Base-by-base conservation (phyloP, 2,113 vertebrate species). In the Peromyscus maniculatus region DNA sequence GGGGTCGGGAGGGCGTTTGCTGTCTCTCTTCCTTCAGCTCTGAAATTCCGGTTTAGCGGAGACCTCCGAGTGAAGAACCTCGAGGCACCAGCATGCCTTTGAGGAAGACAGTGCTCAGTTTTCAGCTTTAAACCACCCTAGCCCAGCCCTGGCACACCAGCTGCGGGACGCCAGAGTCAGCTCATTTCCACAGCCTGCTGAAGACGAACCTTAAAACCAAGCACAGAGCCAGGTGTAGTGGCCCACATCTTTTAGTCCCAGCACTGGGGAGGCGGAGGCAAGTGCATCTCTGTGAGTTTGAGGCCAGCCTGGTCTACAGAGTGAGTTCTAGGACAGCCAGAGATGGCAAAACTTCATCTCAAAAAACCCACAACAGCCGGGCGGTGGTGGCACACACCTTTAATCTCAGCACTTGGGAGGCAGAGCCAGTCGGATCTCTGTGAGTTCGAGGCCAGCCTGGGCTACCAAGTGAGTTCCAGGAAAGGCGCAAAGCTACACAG, bases 131-230 rank as follows among this genome's bases (percentile, higher is more conserved):
- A 79, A 62, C 19, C 57, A 71, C 71, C 9, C 55, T 36, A 5
- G 13, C 80, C 64, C 55, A 28, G 55, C 10, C 31, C 75, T 64
- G 84, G 28, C n/a, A 22, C 71, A 6, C 17, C 43, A 66, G 57
- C 22, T 2, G 24, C 28, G 9, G 13, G 0, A 33, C 6, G 0
- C 67, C 6, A 1, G 59, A 19, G 80, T 28, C 46, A 4, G 26
- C 21, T 67, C 24, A 46, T 28, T 22, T 13, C 89, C 33, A 62
- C 39, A 71, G 21, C 26, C 75, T 74, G 80, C 1, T 43, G 24
- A 52, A 80, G 52, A 52, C 22, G 43, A 67, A 26, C 16, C 49
- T 79, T 46, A 24, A 52, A 95, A 84, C 24, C 59, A 84, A 64
- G 21, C 59, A 43, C 59, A 84, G n/a, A 64, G 82, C 24, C 77